A percentile compares a stretch with the other conserved stretches of the same genome.
These are phyloP conservation scores for Drosophila pruinosa DNA, from an alignment of 1,140 invertebrate species.

Conservation along the genomic window DNA sequence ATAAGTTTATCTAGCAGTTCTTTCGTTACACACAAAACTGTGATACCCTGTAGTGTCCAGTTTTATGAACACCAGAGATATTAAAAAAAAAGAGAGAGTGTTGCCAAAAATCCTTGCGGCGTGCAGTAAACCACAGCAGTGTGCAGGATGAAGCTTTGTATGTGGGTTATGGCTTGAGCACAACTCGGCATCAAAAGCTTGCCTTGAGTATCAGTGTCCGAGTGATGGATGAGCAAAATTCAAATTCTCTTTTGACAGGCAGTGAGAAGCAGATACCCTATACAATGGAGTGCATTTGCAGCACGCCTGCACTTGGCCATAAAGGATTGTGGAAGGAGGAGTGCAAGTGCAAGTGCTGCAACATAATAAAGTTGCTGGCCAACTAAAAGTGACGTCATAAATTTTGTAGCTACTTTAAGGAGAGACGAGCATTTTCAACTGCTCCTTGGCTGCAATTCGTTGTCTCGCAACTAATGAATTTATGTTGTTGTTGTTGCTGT, in stretches of 20 bases:
- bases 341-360: not conserved
- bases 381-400: constrained; percentile 73
- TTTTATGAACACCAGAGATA: not conserved
- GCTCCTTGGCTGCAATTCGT: constrained; percentile 31
- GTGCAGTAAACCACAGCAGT: constrained; percentile 8
- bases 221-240: not conserved
- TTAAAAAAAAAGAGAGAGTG: not conserved
- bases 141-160: not conserved
- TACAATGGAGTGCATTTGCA: too few species aligned
- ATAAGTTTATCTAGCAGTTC: too few species aligned
- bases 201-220: not conserved
- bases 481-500: constrained; percentile 51
- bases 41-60: not conserved
- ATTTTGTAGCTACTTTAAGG: constrained; percentile 64
- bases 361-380: constrained; percentile 34
- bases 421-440: not conserved
- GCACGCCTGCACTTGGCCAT: not conserved
- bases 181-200: constrained; percentile 2
- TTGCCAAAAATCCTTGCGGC: not conserved
- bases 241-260: not conserved
- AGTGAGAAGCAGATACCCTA: not conserved
- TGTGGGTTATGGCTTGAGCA: not conserved
- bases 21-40: too few species aligned
- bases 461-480: constrained; percentile 72
- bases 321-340: not conserved